Conservation (phyloP, 1,140 invertebrate species). For the Lepidurus couesii region DNA sequence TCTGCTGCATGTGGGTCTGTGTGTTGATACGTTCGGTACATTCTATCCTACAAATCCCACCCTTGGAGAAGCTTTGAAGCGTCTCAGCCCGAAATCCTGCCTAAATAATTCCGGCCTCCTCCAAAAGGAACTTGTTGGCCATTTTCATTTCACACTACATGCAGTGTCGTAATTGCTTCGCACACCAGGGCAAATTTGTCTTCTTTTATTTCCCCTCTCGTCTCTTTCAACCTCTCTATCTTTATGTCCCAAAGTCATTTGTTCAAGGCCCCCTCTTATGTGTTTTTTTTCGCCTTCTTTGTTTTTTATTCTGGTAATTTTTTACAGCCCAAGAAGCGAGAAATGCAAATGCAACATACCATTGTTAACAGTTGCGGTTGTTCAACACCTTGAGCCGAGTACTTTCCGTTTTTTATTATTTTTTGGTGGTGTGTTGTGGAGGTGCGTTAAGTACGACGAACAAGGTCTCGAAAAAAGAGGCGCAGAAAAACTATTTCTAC, state of each 20-base stretch:
- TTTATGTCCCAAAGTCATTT: slow-evolving; percentile 3
- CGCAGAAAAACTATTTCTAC: slow-evolving; percentile 3
- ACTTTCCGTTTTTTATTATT: not conserved
- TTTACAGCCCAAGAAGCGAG: not conserved
- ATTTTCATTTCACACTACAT: slow-evolving; percentile 10
- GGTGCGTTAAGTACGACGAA: slow-evolving; percentile 7
- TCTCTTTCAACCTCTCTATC: not conserved
- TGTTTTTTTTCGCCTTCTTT: not conserved
- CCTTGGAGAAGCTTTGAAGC: not conserved
- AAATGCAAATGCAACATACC: not conserved
- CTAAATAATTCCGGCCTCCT: not conserved
- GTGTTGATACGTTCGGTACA: not conserved
- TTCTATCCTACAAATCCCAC: not conserved
- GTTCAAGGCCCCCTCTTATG: not conserved
- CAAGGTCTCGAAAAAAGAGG: not conserved
- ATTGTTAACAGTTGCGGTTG: slow-evolving; percentile 10
- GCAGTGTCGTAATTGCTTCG: not conserved
- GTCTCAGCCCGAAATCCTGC: not conserved
- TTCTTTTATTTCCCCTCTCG: not conserved
- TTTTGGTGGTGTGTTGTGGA: not conserved
- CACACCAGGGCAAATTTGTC: slow-evolving; percentile 14
- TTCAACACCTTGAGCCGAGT: not conserved
- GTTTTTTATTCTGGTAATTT: too few species aligned
- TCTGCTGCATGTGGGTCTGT: not conserved
- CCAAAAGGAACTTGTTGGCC: not conserved